phyloP scores from a whole-genome alignment of 2,888 invertebrate genomes.

The Drosophila nr. fundita region DNA sequence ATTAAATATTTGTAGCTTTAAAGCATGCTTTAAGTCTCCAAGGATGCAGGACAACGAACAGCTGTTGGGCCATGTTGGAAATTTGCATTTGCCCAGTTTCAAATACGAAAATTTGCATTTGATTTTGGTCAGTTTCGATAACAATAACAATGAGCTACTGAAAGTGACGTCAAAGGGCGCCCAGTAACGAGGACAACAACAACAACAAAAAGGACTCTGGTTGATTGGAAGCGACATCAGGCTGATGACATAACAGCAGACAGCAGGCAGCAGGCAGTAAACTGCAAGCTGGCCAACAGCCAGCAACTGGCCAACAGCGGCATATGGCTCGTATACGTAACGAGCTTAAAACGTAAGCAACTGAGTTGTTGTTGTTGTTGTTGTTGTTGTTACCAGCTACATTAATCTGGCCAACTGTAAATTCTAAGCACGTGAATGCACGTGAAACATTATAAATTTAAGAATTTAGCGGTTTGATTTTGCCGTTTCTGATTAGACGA shows the following conservation, averaged over 20 bases:
- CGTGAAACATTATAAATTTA: slow-evolving; percentile 25
- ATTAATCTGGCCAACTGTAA: not conserved
- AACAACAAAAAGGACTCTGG: slow-evolving; percentile 16
- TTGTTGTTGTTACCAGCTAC: slow-evolving; percentile 10
- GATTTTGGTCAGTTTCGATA: slow-evolving; percentile 20
- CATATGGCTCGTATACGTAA: slow-evolving; percentile 51
- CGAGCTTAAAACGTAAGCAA: slow-evolving; percentile 9
- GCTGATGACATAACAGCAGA: slow-evolving; percentile 42
- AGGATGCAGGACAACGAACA: not conserved
- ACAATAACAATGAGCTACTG: slow-evolving; percentile 14
- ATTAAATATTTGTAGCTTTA: not conserved
- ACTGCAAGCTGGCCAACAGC: slow-evolving; percentile 15
- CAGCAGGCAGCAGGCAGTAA: slow-evolving; percentile 1
- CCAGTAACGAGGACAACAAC: slow-evolving; percentile 28
- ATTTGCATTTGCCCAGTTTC: slow-evolving; percentile 20
- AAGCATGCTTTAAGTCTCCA: not conserved
- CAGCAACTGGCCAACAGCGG: slow-evolving; percentile 8
- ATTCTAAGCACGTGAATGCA: slow-evolving; percentile 31
- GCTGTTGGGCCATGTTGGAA: slow-evolving; percentile 7
- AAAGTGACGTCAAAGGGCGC: slow-evolving; percentile 50
- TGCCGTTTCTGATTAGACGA: slow-evolving; percentile 51
- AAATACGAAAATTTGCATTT: slow-evolving; percentile 21
- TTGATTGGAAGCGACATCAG: slow-evolving; percentile 58
- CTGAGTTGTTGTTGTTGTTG: not conserved
- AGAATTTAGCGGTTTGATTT: slow-evolving; percentile 55